Evolutionary conservation across 1,140 invertebrate species (phyloP).

Genomic region (Tetragnatha versicolor): DNA sequence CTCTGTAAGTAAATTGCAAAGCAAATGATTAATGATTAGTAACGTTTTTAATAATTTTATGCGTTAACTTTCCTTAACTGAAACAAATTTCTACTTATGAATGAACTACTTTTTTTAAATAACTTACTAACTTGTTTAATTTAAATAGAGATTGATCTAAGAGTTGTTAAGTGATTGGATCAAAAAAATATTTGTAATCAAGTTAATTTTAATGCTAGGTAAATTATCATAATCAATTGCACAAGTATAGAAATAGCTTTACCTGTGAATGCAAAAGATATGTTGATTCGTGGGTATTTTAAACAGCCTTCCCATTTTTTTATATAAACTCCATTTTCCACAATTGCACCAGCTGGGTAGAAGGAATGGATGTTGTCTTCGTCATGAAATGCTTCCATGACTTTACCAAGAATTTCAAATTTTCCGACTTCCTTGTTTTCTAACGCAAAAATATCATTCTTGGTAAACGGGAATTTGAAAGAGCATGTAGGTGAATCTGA

Average conservation of each 20-base stretch:
- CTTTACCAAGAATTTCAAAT: background rate
- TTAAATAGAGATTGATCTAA: no score
- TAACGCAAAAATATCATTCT: background rate
- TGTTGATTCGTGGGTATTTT: background rate
- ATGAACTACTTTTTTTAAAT: no score
- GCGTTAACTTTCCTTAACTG: no score
- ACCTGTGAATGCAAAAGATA: conserved; percentile 21
- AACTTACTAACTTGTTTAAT: no score
- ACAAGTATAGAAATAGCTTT: no score
- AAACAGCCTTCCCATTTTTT: conserved; percentile 34
- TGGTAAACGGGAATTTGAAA: background rate
- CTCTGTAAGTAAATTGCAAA: no score
- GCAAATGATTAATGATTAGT: background rate
- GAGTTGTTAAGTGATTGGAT: no score
- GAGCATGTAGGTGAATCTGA: conserved; percentile 3
- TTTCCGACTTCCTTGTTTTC: conserved; percentile 8
- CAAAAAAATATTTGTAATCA: no score
- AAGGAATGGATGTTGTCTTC: background rate
- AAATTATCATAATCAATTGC: no score
- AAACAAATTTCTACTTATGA: no score
- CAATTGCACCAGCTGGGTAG: background rate
- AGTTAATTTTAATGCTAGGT: no score
- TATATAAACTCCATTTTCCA: background rate
- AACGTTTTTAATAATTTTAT: background rate
- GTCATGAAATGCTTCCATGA: background rate